Base-by-base conservation (phyloP, 2,797 vertebrate genomes). In the Cossypha niveicapilla region DNA sequence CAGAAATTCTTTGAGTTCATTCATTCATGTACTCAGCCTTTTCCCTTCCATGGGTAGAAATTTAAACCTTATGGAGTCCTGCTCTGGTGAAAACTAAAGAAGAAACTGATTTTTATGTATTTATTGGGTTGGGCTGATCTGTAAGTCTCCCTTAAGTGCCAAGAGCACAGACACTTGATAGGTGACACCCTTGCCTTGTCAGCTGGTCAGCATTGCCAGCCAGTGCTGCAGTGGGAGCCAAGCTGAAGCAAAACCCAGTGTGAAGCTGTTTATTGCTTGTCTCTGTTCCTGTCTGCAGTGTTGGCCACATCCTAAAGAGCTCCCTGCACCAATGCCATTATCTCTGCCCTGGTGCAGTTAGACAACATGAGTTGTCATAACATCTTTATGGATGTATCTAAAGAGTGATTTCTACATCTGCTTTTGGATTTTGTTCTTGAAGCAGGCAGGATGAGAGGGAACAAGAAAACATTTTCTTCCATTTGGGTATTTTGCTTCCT, bases 301-400 rank as follows among this genome's bases (percentile, higher is more conserved):
- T 19, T 71, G 48, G 66, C 78, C 25, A 1, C 28, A 15, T 28
- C 62, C 62, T 48, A 8, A 34, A 41, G 45, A 25, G 25, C 22
- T 53, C 35, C 42, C 45, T n/a, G 2, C 63, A 3, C 23, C 27
- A 23, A 0, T 37, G 44, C 30, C 1, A 0, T 17, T 6, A 3
- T 13, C 42, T 79, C 51, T 76, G 47, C 41, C 35, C 18, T 18
- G 44, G 3, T 70, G 67, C 68, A 47, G 16, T 48, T 45, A 28
- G 22, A 14, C 45, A 35, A 3, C 71, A 34, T 35, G 7, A 39
- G 7, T 35, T 18, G 41, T 42, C 41, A 42, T 42, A 42, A 42
- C 41, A 42, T 42, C 15, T 41, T 18, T 2, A 19, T 50, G 66
- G 34, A 3, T 54, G 8, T 18, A 23, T 21, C 30, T 63, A 3